phyloP scores from a whole-genome alignment of 1,140 invertebrate species.

The Plectrocnemia conspersa region DNA sequence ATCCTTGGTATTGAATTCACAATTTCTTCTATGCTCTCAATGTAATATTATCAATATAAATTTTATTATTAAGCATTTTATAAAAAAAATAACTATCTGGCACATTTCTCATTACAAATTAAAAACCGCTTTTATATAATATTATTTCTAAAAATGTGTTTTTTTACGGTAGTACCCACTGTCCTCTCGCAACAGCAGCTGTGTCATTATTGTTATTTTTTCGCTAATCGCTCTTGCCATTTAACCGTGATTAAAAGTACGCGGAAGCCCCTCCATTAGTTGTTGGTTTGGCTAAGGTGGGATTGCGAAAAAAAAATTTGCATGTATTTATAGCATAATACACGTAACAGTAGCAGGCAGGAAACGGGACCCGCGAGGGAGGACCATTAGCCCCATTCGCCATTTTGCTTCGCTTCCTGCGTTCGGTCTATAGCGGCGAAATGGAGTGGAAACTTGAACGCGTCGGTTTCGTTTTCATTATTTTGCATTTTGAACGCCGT shows the following conservation, averaged over 20 bases:
- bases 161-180: too few species aligned
- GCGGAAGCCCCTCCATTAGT: background rate
- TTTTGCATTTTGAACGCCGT: constrained; percentile 17
- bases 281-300: too few species aligned
- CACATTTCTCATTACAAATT: too few species aligned
- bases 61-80: too few species aligned
- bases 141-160: too few species aligned
- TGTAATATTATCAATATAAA: too few species aligned
- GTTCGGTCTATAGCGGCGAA: background rate
- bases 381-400: constrained; percentile 1
- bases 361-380: background rate
- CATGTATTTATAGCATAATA: background rate
- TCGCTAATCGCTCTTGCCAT: background rate
- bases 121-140: too few species aligned
- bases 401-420: background rate
- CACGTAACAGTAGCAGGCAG: background rate
- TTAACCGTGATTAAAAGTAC: background rate
- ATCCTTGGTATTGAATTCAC: too few species aligned
- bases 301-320: constrained; percentile 8
- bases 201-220: too few species aligned
- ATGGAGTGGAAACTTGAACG: constrained; percentile 11
- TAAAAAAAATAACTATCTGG: too few species aligned
- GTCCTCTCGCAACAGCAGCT: too few species aligned
- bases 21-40: too few species aligned
- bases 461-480: constrained; percentile 21